phyloP scores from a whole-genome alignment of 1,140 invertebrate genomes.

The Dinothrombium tinctorium region DNA sequence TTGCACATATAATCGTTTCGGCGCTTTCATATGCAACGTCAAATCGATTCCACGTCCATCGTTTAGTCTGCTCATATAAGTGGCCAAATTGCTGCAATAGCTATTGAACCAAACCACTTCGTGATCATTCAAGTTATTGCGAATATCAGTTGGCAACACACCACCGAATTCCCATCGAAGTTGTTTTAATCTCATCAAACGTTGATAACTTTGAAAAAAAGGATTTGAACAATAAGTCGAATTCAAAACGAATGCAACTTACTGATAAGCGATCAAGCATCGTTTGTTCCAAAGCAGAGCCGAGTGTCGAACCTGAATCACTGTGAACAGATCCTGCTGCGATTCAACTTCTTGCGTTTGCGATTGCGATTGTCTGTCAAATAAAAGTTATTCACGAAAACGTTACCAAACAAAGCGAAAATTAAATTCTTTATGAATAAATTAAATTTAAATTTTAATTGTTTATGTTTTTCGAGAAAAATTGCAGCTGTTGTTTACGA shows the following conservation, averaged over 20 bases:
- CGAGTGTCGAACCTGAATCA: conserved; percentile 50
- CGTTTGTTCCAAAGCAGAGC: conserved; percentile 67
- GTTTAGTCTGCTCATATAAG: conserved; percentile 68
- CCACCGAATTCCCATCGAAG: conserved; percentile 82
- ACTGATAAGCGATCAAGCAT: conserved; percentile 66
- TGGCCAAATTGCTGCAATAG: conserved; percentile 61
- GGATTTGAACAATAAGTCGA: neutral
- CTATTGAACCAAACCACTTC: conserved; percentile 65
- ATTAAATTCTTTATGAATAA: too few relatives aligned
- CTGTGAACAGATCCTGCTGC: conserved; percentile 24
- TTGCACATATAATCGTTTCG: conserved; percentile 74
- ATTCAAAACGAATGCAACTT: conserved; percentile 16
- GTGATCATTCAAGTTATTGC: conserved; percentile 45
- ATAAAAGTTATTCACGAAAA: too few relatives aligned
- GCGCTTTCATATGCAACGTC: conserved; percentile 62
- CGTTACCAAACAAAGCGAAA: too few relatives aligned
- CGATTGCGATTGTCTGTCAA: too few relatives aligned
- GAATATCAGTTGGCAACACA: conserved; percentile 59
- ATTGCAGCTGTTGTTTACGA: too few relatives aligned
- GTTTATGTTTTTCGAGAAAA: too few relatives aligned
- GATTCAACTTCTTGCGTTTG: neutral
- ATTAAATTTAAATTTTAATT: too few relatives aligned
- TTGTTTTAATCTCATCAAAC: conserved; percentile 48
- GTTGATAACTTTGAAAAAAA: conserved; percentile 31
- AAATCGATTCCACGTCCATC: conserved; percentile 53